These are phyloP conservation scores for Rhorus exstirpatorius DNA, from an alignment of 2,888 invertebrate species.

Conservation along the genomic window DNA sequence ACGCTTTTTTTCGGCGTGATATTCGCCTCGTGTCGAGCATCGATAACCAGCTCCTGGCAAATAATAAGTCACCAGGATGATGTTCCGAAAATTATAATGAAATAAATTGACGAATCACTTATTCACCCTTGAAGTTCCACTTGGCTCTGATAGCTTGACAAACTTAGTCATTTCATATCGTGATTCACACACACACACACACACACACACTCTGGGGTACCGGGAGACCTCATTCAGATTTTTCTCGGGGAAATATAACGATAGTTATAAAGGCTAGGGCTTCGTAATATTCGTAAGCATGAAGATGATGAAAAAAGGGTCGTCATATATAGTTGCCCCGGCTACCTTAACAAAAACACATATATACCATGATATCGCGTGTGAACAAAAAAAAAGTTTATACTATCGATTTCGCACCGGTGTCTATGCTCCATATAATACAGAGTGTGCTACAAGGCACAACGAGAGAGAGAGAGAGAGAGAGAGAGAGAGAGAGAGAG, in stretches of 20 bases:
- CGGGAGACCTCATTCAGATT: no score
- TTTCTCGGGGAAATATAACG: neutral
- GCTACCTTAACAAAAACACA: constrained; percentile 52
- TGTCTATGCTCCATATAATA: constrained; percentile 1
- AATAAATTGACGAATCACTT: no score
- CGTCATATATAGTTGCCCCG: constrained; percentile 26
- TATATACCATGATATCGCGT: constrained; percentile 57
- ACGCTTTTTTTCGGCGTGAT: neutral
- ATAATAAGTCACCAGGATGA: no score
- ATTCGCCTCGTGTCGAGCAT: neutral
- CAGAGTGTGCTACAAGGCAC: neutral
- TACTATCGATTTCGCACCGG: constrained; percentile 46
- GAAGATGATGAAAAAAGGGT: constrained; percentile 18
- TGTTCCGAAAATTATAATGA: no score
- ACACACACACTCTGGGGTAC: no score
- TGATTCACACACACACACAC: no score
- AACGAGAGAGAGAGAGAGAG: no score
- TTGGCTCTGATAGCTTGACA: no score
- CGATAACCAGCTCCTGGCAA: no score
- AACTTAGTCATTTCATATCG: no score
- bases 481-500: no score
- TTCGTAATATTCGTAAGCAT: neutral
- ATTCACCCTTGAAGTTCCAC: no score
- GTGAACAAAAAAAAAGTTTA: constrained; percentile 42
- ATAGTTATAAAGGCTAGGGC: neutral